Conservation (phyloP, 2,888 invertebrate species). For the Ormyrus labotus region DNA sequence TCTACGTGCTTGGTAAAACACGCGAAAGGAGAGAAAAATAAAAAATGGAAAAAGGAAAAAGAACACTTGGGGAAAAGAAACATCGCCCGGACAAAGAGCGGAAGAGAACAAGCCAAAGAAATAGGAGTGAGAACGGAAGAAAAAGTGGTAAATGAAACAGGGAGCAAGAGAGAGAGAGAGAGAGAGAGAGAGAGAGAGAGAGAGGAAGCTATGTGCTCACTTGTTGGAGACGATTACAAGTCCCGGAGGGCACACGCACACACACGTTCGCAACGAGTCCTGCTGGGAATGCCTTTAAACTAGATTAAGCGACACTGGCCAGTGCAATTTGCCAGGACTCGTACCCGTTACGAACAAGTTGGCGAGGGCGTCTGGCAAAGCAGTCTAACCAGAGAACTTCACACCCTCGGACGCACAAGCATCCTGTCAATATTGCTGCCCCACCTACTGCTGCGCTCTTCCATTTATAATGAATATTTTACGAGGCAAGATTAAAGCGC, state of each 20-base stretch:
- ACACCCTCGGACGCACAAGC: conserved; percentile 6
- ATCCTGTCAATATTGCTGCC: conserved; percentile 6
- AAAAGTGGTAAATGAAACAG: conserved; percentile 54
- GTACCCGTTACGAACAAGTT: conserved; percentile 25
- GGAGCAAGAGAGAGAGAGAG: too few relatives aligned
- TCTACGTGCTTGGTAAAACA: neutral
- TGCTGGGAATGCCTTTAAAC: conserved; percentile 60
- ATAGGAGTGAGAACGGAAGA: conserved; percentile 5
- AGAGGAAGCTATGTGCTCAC: conserved; percentile 53
- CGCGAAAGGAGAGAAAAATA: neutral
- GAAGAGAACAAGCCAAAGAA: conserved; percentile 24
- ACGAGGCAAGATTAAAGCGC: conserved; percentile 45
- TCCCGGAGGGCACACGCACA: conserved; percentile 60
- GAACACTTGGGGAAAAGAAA: neutral
- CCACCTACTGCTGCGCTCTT: neutral
- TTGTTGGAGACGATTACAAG: conserved; percentile 67
- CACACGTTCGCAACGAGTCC: conserved; percentile 58
- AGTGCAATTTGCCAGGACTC: conserved; percentile 39
- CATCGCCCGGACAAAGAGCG: conserved; percentile 16
- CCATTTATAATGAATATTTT: conserved; percentile 48
- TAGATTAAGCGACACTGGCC: conserved; percentile 59
- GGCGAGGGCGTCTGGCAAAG: neutral
- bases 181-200: too few relatives aligned
- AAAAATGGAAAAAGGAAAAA: neutral
- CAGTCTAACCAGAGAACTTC: conserved; percentile 18